Conservation (phyloP, 2,888 invertebrate genomes). For the Chrysolina americana region DNA sequence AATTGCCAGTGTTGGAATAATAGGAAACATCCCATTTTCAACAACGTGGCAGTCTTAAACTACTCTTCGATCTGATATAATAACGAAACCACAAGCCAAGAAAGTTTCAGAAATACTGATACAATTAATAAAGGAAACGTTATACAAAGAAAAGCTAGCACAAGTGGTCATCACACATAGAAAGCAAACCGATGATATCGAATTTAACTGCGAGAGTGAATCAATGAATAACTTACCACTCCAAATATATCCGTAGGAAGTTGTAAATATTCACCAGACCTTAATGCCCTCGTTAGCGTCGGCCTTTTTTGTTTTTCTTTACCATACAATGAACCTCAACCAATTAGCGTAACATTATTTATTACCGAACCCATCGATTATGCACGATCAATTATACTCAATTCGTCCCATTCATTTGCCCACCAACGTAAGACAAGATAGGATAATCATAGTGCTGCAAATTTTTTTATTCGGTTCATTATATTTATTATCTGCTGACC, state of each 20-base stretch:
- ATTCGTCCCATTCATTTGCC: constrained; percentile 41
- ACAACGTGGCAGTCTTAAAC: too few species aligned
- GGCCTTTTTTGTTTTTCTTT: constrained; percentile 29
- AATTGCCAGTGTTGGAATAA: too few species aligned
- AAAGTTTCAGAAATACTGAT: too few species aligned
- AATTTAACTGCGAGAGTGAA: background rate
- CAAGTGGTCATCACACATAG: constrained; percentile 22
- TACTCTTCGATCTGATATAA: too few species aligned
- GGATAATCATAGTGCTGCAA: constrained; percentile 28
- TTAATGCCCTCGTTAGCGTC: constrained; percentile 42
- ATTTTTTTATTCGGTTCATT: constrained; percentile 20
- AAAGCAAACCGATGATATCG: constrained; percentile 4
- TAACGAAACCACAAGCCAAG: too few species aligned
- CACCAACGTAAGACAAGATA: constrained; percentile 38
- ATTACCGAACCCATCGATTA: constrained; percentile 43
- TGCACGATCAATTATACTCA: constrained; percentile 42
- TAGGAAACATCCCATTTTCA: too few species aligned
- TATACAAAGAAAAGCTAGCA: background rate
- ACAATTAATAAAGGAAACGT: too few species aligned
- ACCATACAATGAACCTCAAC: constrained; percentile 35
- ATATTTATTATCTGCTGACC: constrained; percentile 19
- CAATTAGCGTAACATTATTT: constrained; percentile 43
- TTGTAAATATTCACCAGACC: constrained; percentile 37
- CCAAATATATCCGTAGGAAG: constrained; percentile 39
- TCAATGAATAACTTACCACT: background rate